Percentiles rank a stretch among this genome's conserved stretches.
These are phyloP conservation scores for Serranus cabrilla DNA, from an alignment of 2,797 vertebrate genomes.

Conservation along the genomic window DNA sequence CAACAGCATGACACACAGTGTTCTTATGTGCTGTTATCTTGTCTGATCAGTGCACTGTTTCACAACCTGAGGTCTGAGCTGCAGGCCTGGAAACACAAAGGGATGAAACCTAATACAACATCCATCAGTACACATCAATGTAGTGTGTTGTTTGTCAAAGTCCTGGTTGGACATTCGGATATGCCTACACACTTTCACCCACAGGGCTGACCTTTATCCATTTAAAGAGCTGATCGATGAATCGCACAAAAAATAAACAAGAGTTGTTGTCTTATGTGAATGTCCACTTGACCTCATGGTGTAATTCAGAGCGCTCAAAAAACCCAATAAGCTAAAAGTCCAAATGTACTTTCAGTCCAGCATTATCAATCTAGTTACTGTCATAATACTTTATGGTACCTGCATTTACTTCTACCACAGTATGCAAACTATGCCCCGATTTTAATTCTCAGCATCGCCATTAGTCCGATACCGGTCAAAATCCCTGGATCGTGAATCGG, in stretches of 20 bases:
- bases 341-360: slow-evolving; percentile 2
- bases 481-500: too few relatives aligned
- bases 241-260: slow-evolving; percentile 17
- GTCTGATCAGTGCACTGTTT: slow-evolving; percentile 51
- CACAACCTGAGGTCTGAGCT: slow-evolving; percentile 50
- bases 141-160: slow-evolving; percentile 22
- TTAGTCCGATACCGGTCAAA: too few relatives aligned
- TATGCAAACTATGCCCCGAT: too few relatives aligned
- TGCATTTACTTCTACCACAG: background rate
- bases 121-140: slow-evolving; percentile 44
- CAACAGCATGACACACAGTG: slow-evolving; percentile 15
- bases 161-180: slow-evolving; percentile 36
- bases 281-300: slow-evolving; percentile 11
- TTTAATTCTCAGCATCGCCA: too few relatives aligned
- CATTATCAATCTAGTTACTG: background rate
- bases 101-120: slow-evolving; percentile 59
- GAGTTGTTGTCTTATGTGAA: slow-evolving; percentile 2
- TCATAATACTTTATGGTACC: slow-evolving; percentile 19
- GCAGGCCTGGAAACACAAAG: slow-evolving; percentile 66
- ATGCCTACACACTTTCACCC: slow-evolving; percentile 15
- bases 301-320: slow-evolving; percentile 4
- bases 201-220: background rate
- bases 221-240: slow-evolving; percentile 21
- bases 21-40: slow-evolving; percentile 33
- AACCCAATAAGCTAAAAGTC: slow-evolving; percentile 17